Base-by-base conservation (phyloP, 1,140 invertebrate genomes). In the Trichonephila clavata region DNA sequence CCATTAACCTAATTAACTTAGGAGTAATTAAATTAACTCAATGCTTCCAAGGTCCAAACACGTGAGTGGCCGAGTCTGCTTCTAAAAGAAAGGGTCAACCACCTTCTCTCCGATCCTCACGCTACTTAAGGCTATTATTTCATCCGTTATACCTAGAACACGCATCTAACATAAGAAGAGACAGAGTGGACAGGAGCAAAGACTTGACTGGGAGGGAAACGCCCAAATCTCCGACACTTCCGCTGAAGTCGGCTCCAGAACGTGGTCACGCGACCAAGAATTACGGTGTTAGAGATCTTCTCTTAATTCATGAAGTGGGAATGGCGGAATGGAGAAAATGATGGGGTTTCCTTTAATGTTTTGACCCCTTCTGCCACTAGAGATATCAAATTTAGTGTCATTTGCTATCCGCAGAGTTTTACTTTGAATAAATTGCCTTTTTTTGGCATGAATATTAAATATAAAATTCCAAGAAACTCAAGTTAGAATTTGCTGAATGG, bases 141-240 rank as follows among this genome's bases (percentile, higher is more conserved):
- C 43, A 84, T 59, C 57, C 43, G 18, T 24, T 84, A 32, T 8
- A 43, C 21, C 13, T 7, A 7, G 7, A 77, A 32, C 24, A 27
- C 24, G 24, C 43, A 24, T 24, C 21, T 57, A 50, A 77, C 24
- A 24, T 59, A 59, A 14, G 81, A 10, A 57, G 21, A 21, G 43
- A 84, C 43, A 59, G 43, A 84, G 50, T 13, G 81, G n/a, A 57
- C 81, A 27, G 57, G 57, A 84, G 43, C 81, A 57, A 27, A 84
- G 43, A 20, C 20, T 43, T 84, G 21, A 43, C 80, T 32, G 21
- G 21, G 57, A 59, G 43, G 57, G 71, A 77, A 77, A 77, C 71
- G 71, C 71, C 71, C 71, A 77, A 39, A 77, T 77, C 71, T 21
- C 81, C 20, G 81, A 50, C 43, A 84, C 43, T 84, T 50, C 57